Conservation (phyloP, 2,797 vertebrate genomes). For the Tenualosa ilisha region DNA sequence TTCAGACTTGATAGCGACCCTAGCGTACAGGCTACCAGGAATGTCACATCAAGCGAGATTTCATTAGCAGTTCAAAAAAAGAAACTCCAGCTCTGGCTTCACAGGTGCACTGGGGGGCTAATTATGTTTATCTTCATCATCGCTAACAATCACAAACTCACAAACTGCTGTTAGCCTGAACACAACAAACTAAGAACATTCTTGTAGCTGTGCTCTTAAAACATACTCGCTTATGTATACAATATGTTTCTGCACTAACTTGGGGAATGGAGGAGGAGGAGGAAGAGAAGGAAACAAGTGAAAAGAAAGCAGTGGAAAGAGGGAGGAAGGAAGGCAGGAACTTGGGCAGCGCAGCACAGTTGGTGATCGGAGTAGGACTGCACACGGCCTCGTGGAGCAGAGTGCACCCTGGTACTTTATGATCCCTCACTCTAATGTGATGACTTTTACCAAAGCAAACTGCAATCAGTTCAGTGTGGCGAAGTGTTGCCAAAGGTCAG, state of each 20-base stretch:
- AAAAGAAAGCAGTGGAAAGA: neutral
- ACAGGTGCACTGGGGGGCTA: neutral
- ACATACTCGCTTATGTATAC: neutral
- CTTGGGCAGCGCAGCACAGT: neutral
- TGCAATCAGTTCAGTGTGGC: neutral
- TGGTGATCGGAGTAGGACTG: neutral
- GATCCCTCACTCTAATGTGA: neutral
- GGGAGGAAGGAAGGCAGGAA: neutral
- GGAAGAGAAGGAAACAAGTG: neutral
- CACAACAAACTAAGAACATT: neutral
- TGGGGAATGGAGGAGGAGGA: neutral
- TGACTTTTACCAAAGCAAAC: conserved; percentile 4
- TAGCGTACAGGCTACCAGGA: too few species aligned
- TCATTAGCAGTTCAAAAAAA: neutral
- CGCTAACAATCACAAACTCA: neutral
- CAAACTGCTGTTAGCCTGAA: neutral
- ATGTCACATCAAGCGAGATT: neutral
- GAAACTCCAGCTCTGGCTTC: neutral
- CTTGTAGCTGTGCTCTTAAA: neutral
- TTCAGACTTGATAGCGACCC: too few species aligned
- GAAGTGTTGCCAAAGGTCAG: neutral
- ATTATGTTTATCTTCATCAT: neutral
- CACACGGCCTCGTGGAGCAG: neutral
- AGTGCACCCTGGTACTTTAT: neutral
- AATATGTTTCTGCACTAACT: neutral